Evolutionary conservation across 2,113 vertebrate genomes (phyloP).

Genomic region (Centrocercus urophasianus): DNA sequence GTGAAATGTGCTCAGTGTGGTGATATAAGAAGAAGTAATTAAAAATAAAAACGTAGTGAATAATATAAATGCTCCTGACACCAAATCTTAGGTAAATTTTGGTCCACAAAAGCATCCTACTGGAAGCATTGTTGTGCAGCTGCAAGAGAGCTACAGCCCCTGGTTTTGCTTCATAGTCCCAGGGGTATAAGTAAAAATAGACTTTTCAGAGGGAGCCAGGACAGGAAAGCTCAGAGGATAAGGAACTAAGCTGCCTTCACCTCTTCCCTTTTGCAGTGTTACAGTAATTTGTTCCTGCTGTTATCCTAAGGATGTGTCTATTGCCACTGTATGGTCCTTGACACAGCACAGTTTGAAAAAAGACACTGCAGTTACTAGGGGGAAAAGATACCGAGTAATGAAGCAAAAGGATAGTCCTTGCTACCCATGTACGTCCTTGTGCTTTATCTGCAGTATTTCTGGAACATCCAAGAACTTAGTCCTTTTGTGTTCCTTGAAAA

Average conservation of each 20-base stretch:
- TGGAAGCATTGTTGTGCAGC: background rate
- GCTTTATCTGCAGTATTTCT: background rate
- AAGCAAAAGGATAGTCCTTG: background rate
- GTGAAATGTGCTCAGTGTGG: background rate
- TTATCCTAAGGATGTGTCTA: background rate
- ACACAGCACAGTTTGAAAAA: background rate
- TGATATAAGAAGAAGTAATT: background rate
- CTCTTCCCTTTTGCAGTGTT: background rate
- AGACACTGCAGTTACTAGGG: background rate
- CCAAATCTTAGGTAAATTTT: background rate
- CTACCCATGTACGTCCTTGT: background rate
- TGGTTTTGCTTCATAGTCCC: background rate
- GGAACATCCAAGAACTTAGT: background rate
- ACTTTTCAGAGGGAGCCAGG: background rate
- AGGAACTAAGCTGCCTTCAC: background rate
- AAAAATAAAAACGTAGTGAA: background rate
- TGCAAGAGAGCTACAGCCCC: background rate
- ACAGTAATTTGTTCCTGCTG: background rate
- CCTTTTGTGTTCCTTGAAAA: background rate
- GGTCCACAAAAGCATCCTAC: background rate
- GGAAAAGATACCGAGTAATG: background rate
- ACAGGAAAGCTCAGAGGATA: background rate
- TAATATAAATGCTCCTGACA: background rate
- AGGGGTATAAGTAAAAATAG: constrained; percentile 21
- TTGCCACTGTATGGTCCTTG: background rate